Evolutionary conservation across 2,888 invertebrate species (phyloP), one percentile per base, ranked within the genome.

Genomic region (Tiliacea citrago): DNA sequence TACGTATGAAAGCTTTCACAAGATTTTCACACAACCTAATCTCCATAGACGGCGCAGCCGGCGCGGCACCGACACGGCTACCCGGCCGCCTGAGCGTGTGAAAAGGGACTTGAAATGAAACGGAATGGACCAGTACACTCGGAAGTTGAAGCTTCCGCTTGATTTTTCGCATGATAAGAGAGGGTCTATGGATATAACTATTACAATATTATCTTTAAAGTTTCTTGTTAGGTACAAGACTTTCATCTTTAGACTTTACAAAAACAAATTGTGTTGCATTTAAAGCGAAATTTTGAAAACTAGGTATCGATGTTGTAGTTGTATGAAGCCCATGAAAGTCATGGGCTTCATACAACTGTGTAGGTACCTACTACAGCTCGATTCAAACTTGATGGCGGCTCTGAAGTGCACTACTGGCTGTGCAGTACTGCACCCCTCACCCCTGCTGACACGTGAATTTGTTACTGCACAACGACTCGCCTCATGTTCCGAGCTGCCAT

Each of bases 51-150:
- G 45, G 18, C 13, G 8, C 55, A 35, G 75, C 78, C 53, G 60
- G 39, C 42, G 24, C 53, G 60, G 39, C 42, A 35, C 55, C 55
- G 47, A 45, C 35, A 47, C 61, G 61, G 45, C 42, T 42, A 49
- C 42, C 61, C 49, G 35, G n/a, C n/a, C 29, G 13, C 42, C 79
- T 49, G 49, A 49, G 45, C 47, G 39, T 24, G 55, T 71, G 35
- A 21, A 62, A 76, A 76, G 55, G 79, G 35, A 21, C 49, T 71
- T 62, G 55, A 68, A 65, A 79, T 68, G 65, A 82, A 76, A 53
- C 68, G 82, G 35, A 66, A 81, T 81, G 77, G 77, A 77, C 60
- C 74, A 77, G 74, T 77, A 80, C 65, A 73, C 81, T 77, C 74
- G 77, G 81, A 80, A 77, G 65, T 73, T 35, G 53, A 60, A 63